Evolutionary conservation across 2,797 vertebrate species (phyloP), one percentile per base, ranked within the genome.

Genomic region (Calcarius lapponicus): DNA sequence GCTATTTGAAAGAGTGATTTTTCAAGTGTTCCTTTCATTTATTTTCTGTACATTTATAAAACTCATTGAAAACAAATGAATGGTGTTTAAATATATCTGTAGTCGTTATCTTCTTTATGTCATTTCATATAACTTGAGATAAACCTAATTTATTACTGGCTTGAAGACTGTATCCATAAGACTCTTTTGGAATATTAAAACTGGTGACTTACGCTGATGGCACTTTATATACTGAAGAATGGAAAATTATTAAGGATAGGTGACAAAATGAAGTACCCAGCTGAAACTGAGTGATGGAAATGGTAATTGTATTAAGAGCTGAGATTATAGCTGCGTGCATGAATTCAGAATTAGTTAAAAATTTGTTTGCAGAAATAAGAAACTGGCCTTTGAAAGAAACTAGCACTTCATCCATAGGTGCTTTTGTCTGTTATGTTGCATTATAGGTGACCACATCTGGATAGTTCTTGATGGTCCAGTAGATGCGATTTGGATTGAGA

Each of bases 401-500:
- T 36, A 43, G 12, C 26, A 11, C 8, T 69, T 93, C 12, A 31
- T 73, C 8, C 7, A 5, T 7, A n/a, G 26, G 13, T 5, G 10
- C 38, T 88, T 83, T 65, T 22, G 10, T 88, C 4, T 61, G 6
- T 40, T 88, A 16, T 56, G 69, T 66, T 95, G 78, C 13, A 7
- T 91, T 94, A 20, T 91, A 99, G 99, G 99, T 64, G 99, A 99
- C 47, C 98, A 99, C 91, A 98, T 99, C 92, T 99, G 99, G 99
- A 99, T 99, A 79, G 99, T 99, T 71, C 97, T 99, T 88, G 99
- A 99, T 97, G 99, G 99, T 70, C 99, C 99, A 19, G 99, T 99
- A 13, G 99, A 99, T 90, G 99, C 99, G 61, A 99, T 99, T 96
- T 99, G 99, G 99, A 99, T 99, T 91, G 99, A 99, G 97, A 99